Base-by-base conservation (phyloP, 2,113 vertebrate genomes). In the Hassar affinis region DNA sequence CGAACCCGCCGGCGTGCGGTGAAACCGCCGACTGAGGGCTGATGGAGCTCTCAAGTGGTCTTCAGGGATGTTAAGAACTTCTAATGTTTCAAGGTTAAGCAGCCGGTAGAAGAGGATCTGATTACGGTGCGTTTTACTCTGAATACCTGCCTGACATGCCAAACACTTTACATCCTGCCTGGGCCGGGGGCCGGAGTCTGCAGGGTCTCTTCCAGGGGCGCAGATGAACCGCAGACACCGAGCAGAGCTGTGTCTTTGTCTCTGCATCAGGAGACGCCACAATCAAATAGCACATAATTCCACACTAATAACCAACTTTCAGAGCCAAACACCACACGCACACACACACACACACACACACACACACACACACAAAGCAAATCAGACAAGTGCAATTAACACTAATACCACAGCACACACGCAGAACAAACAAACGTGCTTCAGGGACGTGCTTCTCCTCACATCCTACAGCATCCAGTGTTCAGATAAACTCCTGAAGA, bases 1-100 rank as follows among this genome's bases (percentile, higher is more conserved):
- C 3, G 75, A 64, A 79, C 11, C 18, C 0, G 59, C 69, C n/a
- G 6, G 62, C 74, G 56, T 85, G 83, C 84, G 79, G 56, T 68
- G 45, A 64, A 78, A 15, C 79, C 81, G 8, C 74, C 75, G 3
- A 17, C 66, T 25, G 74, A 47, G 79, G 64, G 49, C 59, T 71
- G 79, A 27, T 54, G 66, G 30, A 56, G 56, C 54, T 8, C 38
- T 84, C 42, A 52, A 45, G 18, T 6, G 33, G 78, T 77, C 77
- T 72, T 76, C 5, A 33, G 38, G 51, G 62, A 71, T n/a, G 6
- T 49, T 72, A 15, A 72, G 3, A 17, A 17, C 69, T 8, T 49
- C 45, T 72, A 72, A 49, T 5, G 6, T 27, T 47, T 72, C 45
- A 49, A 68, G 64, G 64, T 38, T 35, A 68, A 38, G 64, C 64